Evolutionary conservation across 2,888 invertebrate species (phyloP).

Genomic region (Drosophila macrothrix): DNA sequence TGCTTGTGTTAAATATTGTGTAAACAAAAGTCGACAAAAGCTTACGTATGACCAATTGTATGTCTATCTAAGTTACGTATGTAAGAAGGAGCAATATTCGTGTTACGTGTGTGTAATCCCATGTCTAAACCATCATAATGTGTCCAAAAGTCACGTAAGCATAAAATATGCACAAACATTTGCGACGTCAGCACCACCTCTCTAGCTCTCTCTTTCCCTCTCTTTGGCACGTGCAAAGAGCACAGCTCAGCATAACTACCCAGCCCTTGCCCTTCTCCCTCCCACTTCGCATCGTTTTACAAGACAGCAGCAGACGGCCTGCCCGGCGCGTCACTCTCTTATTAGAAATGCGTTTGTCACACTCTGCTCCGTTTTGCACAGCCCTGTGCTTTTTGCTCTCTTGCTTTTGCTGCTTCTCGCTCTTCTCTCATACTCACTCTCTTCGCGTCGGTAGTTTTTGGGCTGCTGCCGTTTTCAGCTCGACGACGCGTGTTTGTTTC

Average conservation of each 20-base stretch:
- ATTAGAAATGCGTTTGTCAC: slow-evolving; percentile 56
- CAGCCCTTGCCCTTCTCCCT: background rate
- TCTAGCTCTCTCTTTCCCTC: slow-evolving; percentile 38
- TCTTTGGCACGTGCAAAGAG: slow-evolving; percentile 57
- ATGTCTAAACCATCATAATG: slow-evolving; percentile 22
- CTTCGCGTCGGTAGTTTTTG: slow-evolving; percentile 58
- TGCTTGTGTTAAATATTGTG: slow-evolving; percentile 9
- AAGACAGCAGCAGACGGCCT: slow-evolving; percentile 23
- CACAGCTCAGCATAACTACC: slow-evolving; percentile 25
- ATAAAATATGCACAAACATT: slow-evolving; percentile 58
- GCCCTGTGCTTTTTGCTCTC: slow-evolving; percentile 29
- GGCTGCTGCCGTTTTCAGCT: slow-evolving; percentile 54
- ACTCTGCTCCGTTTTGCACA: slow-evolving; percentile 14
- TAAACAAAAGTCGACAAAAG: slow-evolving; percentile 18
- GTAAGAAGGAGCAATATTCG: background rate
- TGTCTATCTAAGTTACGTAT: slow-evolving; percentile 4
- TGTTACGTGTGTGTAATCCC: background rate
- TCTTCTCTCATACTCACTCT: slow-evolving; percentile 15
- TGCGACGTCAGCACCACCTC: slow-evolving; percentile 40
- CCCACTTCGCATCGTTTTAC: slow-evolving; percentile 24
- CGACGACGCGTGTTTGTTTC: slow-evolving; percentile 70
- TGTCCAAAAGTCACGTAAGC: slow-evolving; percentile 61
- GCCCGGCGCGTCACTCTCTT: slow-evolving; percentile 24
- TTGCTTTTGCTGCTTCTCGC: slow-evolving; percentile 25
- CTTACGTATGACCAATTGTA: background rate